Percentiles rank a stretch among this genome's conserved stretches.
These are phyloP conservation scores for Pimephales promelas DNA, from an alignment of 2,113 vertebrate genomes.

Conservation along the genomic window DNA sequence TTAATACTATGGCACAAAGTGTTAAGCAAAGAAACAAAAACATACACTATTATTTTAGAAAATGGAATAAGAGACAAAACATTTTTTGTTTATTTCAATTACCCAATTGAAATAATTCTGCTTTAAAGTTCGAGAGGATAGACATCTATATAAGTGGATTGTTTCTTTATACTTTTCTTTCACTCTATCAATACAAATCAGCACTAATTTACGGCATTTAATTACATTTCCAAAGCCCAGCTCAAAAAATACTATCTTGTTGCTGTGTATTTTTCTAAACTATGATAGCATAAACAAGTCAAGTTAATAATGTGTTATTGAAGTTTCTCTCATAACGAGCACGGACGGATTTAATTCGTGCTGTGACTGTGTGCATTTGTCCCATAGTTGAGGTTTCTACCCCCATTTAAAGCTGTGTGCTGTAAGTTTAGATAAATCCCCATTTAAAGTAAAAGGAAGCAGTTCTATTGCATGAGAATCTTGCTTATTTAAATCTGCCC, in stretches of 20 bases:
- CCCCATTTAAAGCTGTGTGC: conserved; percentile 61
- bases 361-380: conserved; percentile 62
- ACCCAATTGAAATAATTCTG: background rate
- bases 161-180: background rate
- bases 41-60: background rate
- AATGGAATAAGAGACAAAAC: background rate
- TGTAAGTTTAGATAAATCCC: conserved; percentile 40
- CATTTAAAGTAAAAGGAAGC: conserved; percentile 63
- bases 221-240: background rate
- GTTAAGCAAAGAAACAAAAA: background rate
- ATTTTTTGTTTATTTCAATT: background rate
- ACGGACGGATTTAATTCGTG: conserved; percentile 58
- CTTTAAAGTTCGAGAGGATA: background rate
- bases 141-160: background rate
- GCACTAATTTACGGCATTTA: background rate
- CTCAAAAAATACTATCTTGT: background rate
- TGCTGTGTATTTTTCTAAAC: background rate
- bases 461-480: conserved; percentile 62
- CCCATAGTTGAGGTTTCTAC: conserved; percentile 62
- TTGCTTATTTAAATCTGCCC: conserved; percentile 65
- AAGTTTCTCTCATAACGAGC: conserved; percentile 48
- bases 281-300: conserved; percentile 32
- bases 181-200: background rate
- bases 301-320: conserved; percentile 17
- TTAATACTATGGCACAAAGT: background rate